A percentile compares a stretch with the other conserved stretches of the same genome.
Conservation (phyloP, 2,888 invertebrate genomes). For the Lepidochrysops patricia region DNA sequence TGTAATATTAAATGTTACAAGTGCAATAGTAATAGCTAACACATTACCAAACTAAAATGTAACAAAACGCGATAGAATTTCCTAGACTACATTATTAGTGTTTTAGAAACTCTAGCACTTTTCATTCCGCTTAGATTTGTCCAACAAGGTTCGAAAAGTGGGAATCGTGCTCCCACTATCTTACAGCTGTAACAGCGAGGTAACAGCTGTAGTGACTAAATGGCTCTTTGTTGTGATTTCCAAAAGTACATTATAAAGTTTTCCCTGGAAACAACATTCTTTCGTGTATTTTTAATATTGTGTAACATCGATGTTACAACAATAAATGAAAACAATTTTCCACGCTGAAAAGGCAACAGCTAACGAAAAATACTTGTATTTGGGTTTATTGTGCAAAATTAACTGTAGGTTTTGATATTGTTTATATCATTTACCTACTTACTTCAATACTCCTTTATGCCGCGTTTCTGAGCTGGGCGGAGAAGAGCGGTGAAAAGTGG, state of each 20-base stretch:
- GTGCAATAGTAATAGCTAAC: no score
- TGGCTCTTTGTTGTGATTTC: background rate
- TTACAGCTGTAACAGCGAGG: slow-evolving; percentile 1
- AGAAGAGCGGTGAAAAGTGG: no score
- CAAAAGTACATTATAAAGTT: background rate
- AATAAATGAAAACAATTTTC: no score
- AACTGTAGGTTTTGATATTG: no score
- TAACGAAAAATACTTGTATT: no score
- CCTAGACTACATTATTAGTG: background rate
- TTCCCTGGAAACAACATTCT: background rate
- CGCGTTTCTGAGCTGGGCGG: no score
- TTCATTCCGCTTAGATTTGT: background rate
- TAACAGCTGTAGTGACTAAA: background rate
- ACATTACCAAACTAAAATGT: background rate
- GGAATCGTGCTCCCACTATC: background rate
- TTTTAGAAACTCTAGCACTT: background rate
- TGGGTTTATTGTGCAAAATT: no score
- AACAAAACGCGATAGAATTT: background rate
- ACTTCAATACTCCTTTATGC: no score
- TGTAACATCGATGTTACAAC: background rate
- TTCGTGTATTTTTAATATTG: background rate
- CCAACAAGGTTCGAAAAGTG: background rate
- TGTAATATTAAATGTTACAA: no score
- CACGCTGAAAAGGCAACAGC: background rate
- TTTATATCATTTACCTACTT: no score